phyloP scores from a whole-genome alignment of 1,140 invertebrate species.

The Subanguina moxae region DNA sequence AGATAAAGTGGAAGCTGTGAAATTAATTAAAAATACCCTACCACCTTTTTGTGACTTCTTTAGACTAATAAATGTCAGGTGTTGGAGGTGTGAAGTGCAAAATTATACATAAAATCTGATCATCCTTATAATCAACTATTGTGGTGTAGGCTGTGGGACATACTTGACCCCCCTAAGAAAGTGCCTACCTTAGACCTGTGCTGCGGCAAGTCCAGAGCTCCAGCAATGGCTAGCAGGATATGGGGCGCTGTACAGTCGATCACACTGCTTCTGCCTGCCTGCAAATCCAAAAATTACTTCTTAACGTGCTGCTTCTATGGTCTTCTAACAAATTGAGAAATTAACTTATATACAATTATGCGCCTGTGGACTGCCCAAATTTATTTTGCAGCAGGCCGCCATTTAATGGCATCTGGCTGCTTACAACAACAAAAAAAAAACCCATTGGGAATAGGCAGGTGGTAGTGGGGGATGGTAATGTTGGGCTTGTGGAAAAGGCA shows the following conservation, averaged over 20 bases:
- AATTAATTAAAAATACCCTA: neutral
- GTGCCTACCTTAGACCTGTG: slow-evolving; percentile 40
- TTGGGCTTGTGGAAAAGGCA: too few species aligned
- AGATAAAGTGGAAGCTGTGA: neutral
- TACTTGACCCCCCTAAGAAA: too few species aligned
- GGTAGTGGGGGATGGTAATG: too few species aligned
- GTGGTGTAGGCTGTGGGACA: too few species aligned
- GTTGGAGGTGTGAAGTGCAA: neutral
- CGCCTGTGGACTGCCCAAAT: too few species aligned
- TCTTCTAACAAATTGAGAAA: too few species aligned
- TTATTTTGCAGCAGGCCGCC: neutral
- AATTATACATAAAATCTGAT: neutral
- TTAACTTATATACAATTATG: too few species aligned
- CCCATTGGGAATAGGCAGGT: neutral
- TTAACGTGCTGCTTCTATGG: too few species aligned
- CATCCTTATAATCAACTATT: too few species aligned
- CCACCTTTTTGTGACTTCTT: neutral
- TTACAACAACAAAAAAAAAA: neutral
- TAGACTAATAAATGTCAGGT: neutral
- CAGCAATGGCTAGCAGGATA: slow-evolving; percentile 30
- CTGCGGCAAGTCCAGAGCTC: slow-evolving; percentile 36
- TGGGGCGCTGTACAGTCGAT: slow-evolving; percentile 31
- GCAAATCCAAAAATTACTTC: slow-evolving; percentile 19
- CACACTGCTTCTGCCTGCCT: slow-evolving; percentile 38
- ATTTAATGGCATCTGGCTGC: too few species aligned